Evolutionary conservation across 1,140 invertebrate genomes (phyloP).

Genomic region (Lepidurus apus): DNA sequence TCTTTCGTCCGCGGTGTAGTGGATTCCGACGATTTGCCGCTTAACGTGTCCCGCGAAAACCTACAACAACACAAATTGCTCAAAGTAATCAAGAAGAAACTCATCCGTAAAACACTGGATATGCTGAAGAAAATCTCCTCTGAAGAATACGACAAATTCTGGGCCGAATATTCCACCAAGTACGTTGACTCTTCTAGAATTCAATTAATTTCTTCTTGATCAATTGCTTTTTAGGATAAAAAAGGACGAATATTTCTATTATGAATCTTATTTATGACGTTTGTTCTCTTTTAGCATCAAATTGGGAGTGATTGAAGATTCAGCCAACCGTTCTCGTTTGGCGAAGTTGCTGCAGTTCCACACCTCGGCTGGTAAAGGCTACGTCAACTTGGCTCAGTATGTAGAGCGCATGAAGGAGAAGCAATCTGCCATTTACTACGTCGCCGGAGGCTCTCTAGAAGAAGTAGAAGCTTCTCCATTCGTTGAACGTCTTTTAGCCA

Average conservation of each 20-base stretch:
- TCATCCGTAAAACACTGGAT: conserved; percentile 92
- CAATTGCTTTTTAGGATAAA: no score
- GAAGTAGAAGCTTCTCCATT: conserved; percentile 93
- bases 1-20: conserved; percentile 93
- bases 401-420: conserved; percentile 95
- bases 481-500: conserved; percentile 85
- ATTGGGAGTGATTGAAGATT: conserved; percentile 95
- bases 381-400: conserved; percentile 81
- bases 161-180: conserved; percentile 99
- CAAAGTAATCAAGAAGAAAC: conserved; percentile 97
- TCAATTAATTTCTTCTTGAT: no score
- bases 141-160: conserved; percentile 89
- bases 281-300: conserved; percentile 63
- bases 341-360: conserved; percentile 91
- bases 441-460: conserved; percentile 80
- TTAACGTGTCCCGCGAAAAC: conserved; percentile 97
- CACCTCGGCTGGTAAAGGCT: conserved; percentile 66
- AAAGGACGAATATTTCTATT: neutral
- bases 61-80: conserved; percentile 95
- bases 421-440: conserved; percentile 93
- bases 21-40: conserved; percentile 97
- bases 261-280: neutral
- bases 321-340: conserved; percentile 87
- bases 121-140: conserved; percentile 96
- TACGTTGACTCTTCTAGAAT: conserved; percentile 46